Evolutionary conservation across 2,888 invertebrate genomes (phyloP), one percentile per base, ranked within the genome.

Genomic region (Syritta pipiens): DNA sequence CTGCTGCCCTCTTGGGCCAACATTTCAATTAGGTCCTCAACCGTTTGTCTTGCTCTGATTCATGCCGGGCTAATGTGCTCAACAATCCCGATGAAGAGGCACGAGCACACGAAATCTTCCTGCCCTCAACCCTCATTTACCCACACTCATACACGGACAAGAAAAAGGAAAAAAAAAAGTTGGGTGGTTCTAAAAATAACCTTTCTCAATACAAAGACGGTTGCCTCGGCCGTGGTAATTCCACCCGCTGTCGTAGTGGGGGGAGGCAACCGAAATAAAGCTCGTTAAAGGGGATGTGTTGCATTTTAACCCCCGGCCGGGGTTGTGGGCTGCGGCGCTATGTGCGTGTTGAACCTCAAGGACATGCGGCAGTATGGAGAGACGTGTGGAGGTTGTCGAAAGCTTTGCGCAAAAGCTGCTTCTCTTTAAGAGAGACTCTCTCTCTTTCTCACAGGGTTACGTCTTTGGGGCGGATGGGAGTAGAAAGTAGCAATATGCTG

Each of bases 151-250:
- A 2, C 12, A 5, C 35, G 14, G 6, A 7, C 37, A 37, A 14
- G 7, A 7, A 14, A 1, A 17, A 19, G 26, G 48, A 46, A 26
- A 22, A n/a, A 59, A 30, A 59, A 24, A 22, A 10, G 51, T 44
- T 48, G 59, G 65, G 48, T 14, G 48, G 37, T 72, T 77, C 77
- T 77, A 77, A 77, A 77, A 77, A 77, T 77, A 77, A 77, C 77
- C 77, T 77, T 72, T 72, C 77, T 72, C 72, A 77, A 77, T 77
- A 77, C 40, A 60, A 65, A 77, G 57, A 60, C 77, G 59, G 65
- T 77, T 77, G 55, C 65, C 72, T 42, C 72, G 65, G 65, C 42
- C 59, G 53, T 60, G 59, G 42, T 65, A 60, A 63, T 72, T 24
- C 55, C 37, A 37, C 30, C 14, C 20, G 51, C 7, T 46, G 12